Conservation (phyloP, 2,113 vertebrate genomes). For the Campylorhamphus procurvoides region DNA sequence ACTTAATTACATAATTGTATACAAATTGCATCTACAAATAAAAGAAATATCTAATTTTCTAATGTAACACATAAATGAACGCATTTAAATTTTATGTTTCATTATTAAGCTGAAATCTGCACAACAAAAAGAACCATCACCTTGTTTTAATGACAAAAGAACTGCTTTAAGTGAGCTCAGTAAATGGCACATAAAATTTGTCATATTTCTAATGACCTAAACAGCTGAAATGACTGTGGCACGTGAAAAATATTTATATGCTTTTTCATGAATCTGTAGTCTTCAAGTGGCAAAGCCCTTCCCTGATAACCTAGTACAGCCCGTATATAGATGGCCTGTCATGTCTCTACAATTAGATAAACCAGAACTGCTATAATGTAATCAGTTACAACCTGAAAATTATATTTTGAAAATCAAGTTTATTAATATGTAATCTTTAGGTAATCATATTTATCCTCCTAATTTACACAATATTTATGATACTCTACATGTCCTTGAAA, state of each 20-base stretch:
- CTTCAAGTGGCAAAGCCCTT: conserved; percentile 5
- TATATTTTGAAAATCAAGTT: conserved; percentile 66
- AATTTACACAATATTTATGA: conserved; percentile 75
- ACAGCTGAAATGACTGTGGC: conserved; percentile 4
- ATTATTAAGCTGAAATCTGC: not conserved
- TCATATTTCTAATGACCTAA: conserved; percentile 22
- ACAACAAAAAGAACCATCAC: not conserved
- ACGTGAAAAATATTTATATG: conserved; percentile 1
- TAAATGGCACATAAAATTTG: not conserved
- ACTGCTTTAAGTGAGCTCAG: not conserved
- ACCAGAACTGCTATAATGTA: conserved; percentile 39
- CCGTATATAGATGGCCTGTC: conserved; percentile 22
- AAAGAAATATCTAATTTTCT: not conserved
- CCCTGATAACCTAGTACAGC: not conserved
- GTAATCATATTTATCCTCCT: conserved; percentile 72
- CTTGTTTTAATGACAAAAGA: not conserved
- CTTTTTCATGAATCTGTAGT: not conserved
- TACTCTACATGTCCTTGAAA: conserved; percentile 89
- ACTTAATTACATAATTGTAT: not conserved
- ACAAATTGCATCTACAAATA: not conserved
- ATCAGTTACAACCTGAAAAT: conserved; percentile 56
- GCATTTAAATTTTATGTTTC: not conserved
- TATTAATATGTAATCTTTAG: conserved; percentile 71
- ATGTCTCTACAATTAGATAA: conserved; percentile 55
- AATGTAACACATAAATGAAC: not conserved